phyloP scores from a whole-genome alignment of 2,113 vertebrate species.

The Prunella fulvescens region DNA sequence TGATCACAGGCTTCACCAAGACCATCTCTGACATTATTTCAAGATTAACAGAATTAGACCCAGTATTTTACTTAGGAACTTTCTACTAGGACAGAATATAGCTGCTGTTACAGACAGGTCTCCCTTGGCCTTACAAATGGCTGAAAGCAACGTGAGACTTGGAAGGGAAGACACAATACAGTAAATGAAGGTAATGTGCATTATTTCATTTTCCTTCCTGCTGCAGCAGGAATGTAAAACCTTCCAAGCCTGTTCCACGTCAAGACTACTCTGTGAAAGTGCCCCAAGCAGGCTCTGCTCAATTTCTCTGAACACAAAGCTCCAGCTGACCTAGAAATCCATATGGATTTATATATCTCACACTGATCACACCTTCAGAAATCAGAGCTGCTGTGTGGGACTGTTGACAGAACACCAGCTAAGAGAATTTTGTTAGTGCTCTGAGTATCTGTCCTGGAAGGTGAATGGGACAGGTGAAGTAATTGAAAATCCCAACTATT shows the following conservation, averaged over 20 bases:
- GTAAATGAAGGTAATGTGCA: not conserved
- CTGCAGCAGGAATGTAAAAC: not conserved
- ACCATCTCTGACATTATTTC: not conserved
- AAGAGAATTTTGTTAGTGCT: not conserved
- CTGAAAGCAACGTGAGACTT: not conserved
- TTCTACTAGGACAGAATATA: not conserved
- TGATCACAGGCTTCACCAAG: not conserved
- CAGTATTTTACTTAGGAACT: not conserved
- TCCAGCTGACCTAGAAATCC: not conserved
- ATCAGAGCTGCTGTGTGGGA: not conserved
- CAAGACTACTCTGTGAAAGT: not conserved
- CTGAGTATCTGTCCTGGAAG: not conserved
- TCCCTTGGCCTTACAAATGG: not conserved
- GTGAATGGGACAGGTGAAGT: not conserved
- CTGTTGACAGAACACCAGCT: not conserved
- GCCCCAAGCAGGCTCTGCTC: not conserved
- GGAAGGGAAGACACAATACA: not conserved
- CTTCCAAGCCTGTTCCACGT: not conserved
- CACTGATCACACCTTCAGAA: not conserved
- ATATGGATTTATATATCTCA: not conserved
- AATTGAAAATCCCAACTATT: not conserved
- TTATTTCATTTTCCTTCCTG: not conserved
- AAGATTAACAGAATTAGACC: not conserved
- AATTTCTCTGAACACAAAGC: not conserved
- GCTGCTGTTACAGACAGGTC: not conserved